phyloP scores from a whole-genome alignment of 2,113 vertebrate species.

The Rhinichthys klamathensis region DNA sequence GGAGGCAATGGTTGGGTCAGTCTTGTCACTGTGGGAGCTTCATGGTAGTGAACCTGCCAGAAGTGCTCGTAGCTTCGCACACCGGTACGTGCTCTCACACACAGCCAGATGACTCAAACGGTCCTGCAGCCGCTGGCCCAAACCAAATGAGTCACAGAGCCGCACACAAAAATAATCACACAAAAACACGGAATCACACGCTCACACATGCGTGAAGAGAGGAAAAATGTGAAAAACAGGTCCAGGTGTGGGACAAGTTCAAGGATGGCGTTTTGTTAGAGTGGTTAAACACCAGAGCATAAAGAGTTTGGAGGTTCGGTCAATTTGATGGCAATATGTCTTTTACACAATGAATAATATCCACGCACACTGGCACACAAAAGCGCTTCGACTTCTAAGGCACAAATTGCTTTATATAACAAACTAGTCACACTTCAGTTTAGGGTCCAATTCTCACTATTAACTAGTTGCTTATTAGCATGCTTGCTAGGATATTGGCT shows the following conservation, averaged over 20 bases:
- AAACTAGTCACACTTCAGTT: no score
- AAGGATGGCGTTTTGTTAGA: background rate
- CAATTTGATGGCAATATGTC: background rate
- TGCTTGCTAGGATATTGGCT: no score
- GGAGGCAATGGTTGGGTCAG: slow-evolving; percentile 33
- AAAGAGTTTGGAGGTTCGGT: background rate
- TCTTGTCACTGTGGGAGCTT: slow-evolving; percentile 36
- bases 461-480: no score
- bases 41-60: slow-evolving; percentile 46
- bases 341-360: background rate
- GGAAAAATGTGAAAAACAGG: slow-evolving; percentile 14
- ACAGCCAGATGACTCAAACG: slow-evolving; percentile 49
- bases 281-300: background rate
- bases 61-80: slow-evolving; percentile 35
- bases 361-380: background rate
- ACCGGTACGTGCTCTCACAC: background rate
- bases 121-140: slow-evolving; percentile 46
- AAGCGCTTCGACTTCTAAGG: background rate
- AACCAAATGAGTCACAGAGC: slow-evolving; percentile 31
- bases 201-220: slow-evolving; percentile 6
- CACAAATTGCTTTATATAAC: background rate
- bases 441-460: no score
- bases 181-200: background rate
- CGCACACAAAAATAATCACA: slow-evolving; percentile 12
- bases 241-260: slow-evolving; percentile 18